Evolutionary conservation across 2,888 invertebrate species (phyloP), one percentile per base, ranked within the genome.

Genomic region (Oscheius sp.): DNA sequence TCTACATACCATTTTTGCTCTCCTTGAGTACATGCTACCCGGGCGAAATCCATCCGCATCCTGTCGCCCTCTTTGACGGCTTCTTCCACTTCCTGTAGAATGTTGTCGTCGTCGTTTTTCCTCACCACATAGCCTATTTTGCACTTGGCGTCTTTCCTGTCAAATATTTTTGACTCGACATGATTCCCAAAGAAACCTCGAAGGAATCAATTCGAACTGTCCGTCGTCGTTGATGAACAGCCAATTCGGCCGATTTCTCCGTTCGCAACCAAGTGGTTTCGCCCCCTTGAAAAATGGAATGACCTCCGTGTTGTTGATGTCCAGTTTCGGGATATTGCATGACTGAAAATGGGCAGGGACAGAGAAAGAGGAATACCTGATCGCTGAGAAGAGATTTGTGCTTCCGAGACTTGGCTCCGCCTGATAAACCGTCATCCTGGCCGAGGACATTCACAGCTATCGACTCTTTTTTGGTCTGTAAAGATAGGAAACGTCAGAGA

Each of bases 301-400:
- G 6, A 87, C 83, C 56, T 87, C 86, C 7, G 76, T 74, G 18
- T 80, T 80, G 69, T 87, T 84, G 55, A 80, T 79, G 43, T 87
- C 83, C 29, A 87, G 58, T 35, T 84, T 84, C 7, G 87, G 87
- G 63, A 87, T 86, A 49, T 79, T 78, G 76, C 87, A 87, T 18
- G 77, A 70, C 74, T 81, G 43, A 27, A 64, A 21, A 1, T 7
- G 13, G 6, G 23, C 45, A 7, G 13, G 13, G n/a, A 23, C 53
- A 29, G n/a, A 6, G 46, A 16, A 16, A 6, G 2, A 18, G 7
- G 45, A 1, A 18, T 41, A 69, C 69, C 43, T 55, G 55, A 23
- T 69, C 56, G 35, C 53, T 69, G 2, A 69, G 21, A 1, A 18
- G 66, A n/a, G 27, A 66, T 18, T 66, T 66, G 13, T 25, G 29